Percentiles rank a stretch among this genome's conserved stretches.
Evolutionary conservation across 2,113 vertebrate genomes (phyloP).

Genomic region (Brachyhypopomus occidentalis): DNA sequence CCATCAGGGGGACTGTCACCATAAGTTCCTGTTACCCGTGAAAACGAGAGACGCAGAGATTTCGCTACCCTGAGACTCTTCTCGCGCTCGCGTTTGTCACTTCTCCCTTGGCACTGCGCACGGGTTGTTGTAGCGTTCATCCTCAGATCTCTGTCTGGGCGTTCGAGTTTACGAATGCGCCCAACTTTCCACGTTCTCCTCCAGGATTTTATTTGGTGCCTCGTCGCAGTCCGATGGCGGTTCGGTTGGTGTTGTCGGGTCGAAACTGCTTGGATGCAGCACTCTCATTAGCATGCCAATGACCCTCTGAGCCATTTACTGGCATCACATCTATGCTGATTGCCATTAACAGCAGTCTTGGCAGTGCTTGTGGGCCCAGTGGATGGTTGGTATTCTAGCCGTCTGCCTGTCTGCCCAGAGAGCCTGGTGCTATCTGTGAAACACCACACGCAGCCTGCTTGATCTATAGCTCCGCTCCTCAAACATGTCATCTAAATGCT

Average conservation of each 20-base stretch:
- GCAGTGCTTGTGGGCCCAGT: conserved; percentile 46
- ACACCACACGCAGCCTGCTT: conserved; percentile 64
- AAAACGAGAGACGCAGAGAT: not conserved
- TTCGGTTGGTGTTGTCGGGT: conserved; percentile 29
- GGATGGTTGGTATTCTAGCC: conserved; percentile 64
- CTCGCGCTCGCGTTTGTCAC: not conserved
- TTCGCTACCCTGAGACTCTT: not conserved
- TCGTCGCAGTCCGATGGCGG: conserved; percentile 25
- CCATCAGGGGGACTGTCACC: not conserved
- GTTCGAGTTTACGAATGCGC: conserved; percentile 3
- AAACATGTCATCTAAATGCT: conserved; percentile 82
- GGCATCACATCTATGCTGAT: conserved; percentile 40
- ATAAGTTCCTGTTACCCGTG: conserved; percentile 11
- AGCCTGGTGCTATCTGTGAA: conserved; percentile 57
- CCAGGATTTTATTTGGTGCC: conserved; percentile 14
- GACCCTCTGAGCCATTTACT: conserved; percentile 37
- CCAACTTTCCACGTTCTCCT: conserved; percentile 1
- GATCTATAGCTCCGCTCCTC: conserved; percentile 73
- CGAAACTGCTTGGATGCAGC: conserved; percentile 10
- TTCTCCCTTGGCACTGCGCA: not conserved
- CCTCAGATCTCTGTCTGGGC: conserved; percentile 5
- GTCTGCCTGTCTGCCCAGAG: conserved; percentile 55
- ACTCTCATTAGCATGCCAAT: conserved; percentile 42
- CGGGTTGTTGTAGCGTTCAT: not conserved
- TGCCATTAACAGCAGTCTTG: conserved; percentile 69